Percentiles rank a stretch among this genome's conserved stretches.
These are phyloP conservation scores for Paracanthobrama guichenoti DNA, from an alignment of 2,113 vertebrate genomes.

Conservation along the genomic window DNA sequence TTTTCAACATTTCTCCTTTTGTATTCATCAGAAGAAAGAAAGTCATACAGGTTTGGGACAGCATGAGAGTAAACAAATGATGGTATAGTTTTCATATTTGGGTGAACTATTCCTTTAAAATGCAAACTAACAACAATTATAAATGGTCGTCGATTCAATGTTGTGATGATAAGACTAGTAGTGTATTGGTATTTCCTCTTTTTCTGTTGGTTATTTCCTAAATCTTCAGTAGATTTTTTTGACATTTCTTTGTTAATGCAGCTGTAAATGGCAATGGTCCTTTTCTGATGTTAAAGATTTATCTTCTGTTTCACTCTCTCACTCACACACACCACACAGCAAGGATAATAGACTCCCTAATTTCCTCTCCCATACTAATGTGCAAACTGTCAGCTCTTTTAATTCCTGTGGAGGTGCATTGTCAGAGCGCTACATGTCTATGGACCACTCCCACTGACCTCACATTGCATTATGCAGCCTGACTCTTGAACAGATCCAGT, in stretches of 20 bases:
- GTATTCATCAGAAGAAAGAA: not conserved
- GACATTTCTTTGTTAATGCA: constrained; percentile 3
- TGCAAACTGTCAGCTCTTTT: constrained; percentile 1
- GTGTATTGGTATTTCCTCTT: not conserved
- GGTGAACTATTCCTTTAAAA: not conserved
- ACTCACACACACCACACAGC: not conserved
- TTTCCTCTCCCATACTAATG: not conserved
- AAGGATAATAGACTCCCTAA: constrained; percentile 8
- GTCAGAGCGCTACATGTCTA: not conserved
- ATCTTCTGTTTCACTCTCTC: too few relatives aligned
- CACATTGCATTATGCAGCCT: constrained; percentile 5
- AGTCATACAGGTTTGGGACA: not conserved
- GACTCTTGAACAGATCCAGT: not conserved
- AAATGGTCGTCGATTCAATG: not conserved
- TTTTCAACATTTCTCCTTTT: constrained; percentile 1
- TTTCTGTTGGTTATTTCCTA: not conserved
- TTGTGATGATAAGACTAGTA: not conserved
- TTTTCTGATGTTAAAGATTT: not conserved
- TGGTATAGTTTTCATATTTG: not conserved
- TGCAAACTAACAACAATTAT: not conserved
- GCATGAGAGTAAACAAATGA: not conserved
- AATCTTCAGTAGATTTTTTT: not conserved
- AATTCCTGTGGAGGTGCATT: not conserved
- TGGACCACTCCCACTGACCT: constrained; percentile 7
- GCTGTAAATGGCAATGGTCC: not conserved